These are phyloP conservation scores for Salvator merianae DNA, from an alignment of 2,113 vertebrate genomes.

Conservation along the genomic window DNA sequence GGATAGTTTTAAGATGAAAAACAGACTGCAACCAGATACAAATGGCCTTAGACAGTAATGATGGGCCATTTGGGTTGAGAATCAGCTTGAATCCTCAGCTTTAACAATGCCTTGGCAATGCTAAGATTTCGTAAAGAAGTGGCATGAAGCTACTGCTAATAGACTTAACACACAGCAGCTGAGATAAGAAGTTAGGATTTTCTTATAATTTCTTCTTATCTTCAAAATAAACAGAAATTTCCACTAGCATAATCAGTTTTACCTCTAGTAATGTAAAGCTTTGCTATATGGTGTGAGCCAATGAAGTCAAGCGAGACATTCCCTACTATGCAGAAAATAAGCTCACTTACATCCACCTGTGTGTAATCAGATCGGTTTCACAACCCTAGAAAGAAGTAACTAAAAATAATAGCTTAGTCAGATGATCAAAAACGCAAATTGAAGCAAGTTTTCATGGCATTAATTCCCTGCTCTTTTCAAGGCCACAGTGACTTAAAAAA, in stretches of 20 bases:
- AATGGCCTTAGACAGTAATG: neutral
- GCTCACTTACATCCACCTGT: neutral
- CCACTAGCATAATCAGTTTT: neutral
- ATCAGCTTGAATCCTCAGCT: too few relatives aligned
- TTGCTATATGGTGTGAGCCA: neutral
- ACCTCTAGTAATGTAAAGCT: neutral
- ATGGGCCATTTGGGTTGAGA: neutral
- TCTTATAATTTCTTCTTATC: neutral
- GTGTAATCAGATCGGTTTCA: slow-evolving; percentile 8
- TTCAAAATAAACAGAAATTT: neutral
- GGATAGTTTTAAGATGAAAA: slow-evolving; percentile 7
- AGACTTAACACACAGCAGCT: neutral
- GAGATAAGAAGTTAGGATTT: neutral
- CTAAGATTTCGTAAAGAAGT: neutral
- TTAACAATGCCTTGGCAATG: neutral
- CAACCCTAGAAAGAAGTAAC: neutral
- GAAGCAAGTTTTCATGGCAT: neutral
- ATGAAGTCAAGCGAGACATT: neutral
- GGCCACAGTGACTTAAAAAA: neutral
- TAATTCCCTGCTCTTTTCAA: neutral
- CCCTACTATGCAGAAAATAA: neutral
- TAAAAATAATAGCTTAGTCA: neutral
- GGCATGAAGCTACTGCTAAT: neutral
- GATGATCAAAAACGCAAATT: neutral
- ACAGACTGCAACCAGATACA: neutral